Base-by-base conservation (phyloP, 2,888 invertebrate genomes). In the Cerastoderma edule region DNA sequence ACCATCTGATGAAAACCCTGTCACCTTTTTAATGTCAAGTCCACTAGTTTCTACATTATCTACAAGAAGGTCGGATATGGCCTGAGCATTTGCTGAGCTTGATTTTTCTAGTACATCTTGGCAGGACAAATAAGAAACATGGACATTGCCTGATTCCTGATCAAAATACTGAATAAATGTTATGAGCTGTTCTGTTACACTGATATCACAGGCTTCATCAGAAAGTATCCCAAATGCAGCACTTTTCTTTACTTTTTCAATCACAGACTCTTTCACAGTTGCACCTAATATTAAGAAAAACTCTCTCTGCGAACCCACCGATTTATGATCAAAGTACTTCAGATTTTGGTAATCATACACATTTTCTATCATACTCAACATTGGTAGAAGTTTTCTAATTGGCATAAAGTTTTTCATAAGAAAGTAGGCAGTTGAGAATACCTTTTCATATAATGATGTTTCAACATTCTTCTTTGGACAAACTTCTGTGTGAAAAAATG, bases 1-100 rank as follows among this genome's bases (percentile, higher is more conserved):
- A 0, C 82, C 74, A 70, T 82, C 79, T 13, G 74, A 64, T 0
- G 68, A 30, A n/a, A 80, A 63, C 1, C 71, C 63, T 27, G 77
- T 69, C 2, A 80, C 24, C n/a, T 68, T 71, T 13, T 19, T 10
- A 22, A 57, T 27, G 10, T 67, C 60, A 16, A 80, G 39, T 19
- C 53, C 67, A 56, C 24, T 44, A 27, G 8, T 19, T 32, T 54
- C 19, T 2, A 74, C 5, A 2, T 6, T 28, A 5, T 80, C 24
- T 1, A 39, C 28, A 4, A 81, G 3, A 1, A 72, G 16, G 1
- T 24, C 13, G n/a, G 72, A 28, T 13, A 81, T 72, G 2, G 78
- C 39, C 6, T 72, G 63, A 8, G 81, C 70, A 67, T 73, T 67
- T 30, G 73, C 70, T 27, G 63, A 57, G 8, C 4, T 10, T 50